Evolutionary conservation across 2,888 invertebrate species (phyloP).

Genomic region (Myopa testacea): DNA sequence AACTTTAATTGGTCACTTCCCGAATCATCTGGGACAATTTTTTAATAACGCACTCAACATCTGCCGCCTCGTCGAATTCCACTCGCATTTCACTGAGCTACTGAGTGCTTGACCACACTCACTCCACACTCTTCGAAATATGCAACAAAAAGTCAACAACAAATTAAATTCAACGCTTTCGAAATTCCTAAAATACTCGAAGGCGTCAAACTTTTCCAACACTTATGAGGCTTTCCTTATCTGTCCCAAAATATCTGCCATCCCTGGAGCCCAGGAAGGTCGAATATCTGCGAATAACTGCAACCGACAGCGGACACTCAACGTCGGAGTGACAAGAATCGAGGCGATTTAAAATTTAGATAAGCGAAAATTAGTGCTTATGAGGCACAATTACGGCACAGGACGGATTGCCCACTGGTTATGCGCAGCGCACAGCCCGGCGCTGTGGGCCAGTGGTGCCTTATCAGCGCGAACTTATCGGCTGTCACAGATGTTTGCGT

Average conservation of each 20-base stretch:
- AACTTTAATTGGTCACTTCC: background rate
- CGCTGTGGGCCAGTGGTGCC: conserved; percentile 2
- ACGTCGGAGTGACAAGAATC: conserved; percentile 34
- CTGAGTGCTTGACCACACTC: conserved; percentile 10
- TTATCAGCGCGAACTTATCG: conserved; percentile 61
- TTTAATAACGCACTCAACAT: conserved; percentile 23
- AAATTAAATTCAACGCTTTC: conserved; percentile 38
- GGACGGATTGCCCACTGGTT: conserved; percentile 11
- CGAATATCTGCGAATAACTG: background rate
- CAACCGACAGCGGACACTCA: conserved; percentile 12
- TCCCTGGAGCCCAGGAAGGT: background rate
- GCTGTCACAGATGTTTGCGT: conserved; percentile 64
- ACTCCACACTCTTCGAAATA: background rate
- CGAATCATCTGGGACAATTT: conserved; percentile 4
- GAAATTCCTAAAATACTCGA: conserved; percentile 30
- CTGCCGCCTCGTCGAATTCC: background rate
- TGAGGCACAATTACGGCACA: conserved; percentile 29
- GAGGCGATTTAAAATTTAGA: conserved; percentile 61
- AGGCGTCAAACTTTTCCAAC: conserved; percentile 50
- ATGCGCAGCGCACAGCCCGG: background rate
- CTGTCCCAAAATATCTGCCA: conserved; percentile 51
- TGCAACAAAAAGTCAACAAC: conserved; percentile 21
- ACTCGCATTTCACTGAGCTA: background rate
- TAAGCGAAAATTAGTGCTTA: conserved; percentile 63
- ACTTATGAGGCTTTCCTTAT: conserved; percentile 48